Evolutionary conservation across 1,140 invertebrate species (phyloP).

Genomic region (Cydia pomonella): DNA sequence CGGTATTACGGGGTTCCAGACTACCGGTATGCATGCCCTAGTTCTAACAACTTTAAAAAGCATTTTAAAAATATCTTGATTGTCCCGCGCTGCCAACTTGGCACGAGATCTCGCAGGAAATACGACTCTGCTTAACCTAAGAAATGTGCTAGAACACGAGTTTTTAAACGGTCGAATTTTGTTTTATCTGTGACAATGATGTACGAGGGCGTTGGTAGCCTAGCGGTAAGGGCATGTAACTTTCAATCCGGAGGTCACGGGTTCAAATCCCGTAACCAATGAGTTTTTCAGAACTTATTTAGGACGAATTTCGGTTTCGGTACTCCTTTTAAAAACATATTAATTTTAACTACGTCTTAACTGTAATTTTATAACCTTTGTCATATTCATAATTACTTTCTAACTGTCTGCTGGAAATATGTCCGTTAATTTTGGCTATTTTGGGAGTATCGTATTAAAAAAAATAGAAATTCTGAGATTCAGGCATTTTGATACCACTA

Average conservation of each 20-base stretch:
- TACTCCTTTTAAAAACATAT: too few species aligned
- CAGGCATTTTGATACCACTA: too few species aligned
- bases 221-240: too few species aligned
- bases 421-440: too few species aligned
- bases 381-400: too few species aligned
- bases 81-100: not conserved
- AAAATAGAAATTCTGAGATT: too few species aligned
- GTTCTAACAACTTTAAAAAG: constrained; percentile 4
- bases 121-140: not conserved
- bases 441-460: too few species aligned
- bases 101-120: not conserved
- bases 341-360: too few species aligned
- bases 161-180: constrained; percentile 19
- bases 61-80: not conserved
- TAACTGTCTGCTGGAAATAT: too few species aligned
- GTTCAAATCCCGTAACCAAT: not conserved
- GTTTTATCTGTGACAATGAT: constrained; percentile 12
- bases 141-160: constrained; percentile 14
- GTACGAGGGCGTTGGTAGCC: not conserved
- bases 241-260: too few species aligned
- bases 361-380: too few species aligned
- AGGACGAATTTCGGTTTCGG: too few species aligned
- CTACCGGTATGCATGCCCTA: not conserved
- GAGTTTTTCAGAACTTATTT: not conserved
- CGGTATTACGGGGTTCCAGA: not conserved